Evolutionary conservation across 1,140 invertebrate species (phyloP).

Genomic region (Drosophila ambigua): DNA sequence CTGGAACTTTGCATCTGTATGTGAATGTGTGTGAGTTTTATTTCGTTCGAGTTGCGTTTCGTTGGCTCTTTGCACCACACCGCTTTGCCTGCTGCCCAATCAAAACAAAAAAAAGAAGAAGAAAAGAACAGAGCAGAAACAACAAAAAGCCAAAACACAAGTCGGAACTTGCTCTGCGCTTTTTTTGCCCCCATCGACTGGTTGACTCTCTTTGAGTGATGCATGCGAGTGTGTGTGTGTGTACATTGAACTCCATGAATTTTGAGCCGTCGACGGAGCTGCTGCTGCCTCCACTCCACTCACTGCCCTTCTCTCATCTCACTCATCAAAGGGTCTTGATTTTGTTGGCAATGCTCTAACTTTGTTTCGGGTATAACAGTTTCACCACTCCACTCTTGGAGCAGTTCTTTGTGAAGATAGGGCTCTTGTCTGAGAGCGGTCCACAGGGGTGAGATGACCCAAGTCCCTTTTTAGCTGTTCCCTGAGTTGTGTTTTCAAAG

Average conservation of each 20-base stretch:
- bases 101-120: constrained; percentile 24
- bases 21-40: constrained; percentile 42
- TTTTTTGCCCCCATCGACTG: constrained; percentile 60
- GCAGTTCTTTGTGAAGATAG: no score
- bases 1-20: constrained; percentile 33
- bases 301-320: no score
- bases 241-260: constrained; percentile 69
- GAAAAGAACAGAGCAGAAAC: constrained; percentile 18
- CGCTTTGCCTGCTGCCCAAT: constrained; percentile 53
- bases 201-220: constrained; percentile 36
- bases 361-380: no score
- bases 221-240: constrained; percentile 46
- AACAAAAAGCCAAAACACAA: constrained; percentile 63
- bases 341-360: no score
- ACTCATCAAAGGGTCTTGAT: no score
- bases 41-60: constrained; percentile 51
- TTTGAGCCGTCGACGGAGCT: no score
- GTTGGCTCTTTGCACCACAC: constrained; percentile 56
- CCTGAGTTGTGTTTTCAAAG: no score
- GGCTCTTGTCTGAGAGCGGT: no score
- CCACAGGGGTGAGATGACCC: no score
- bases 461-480: no score
- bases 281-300: no score
- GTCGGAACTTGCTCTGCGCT: constrained; percentile 74
- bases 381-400: no score